Conservation (phyloP, 1,140 invertebrate genomes). For the Drosophila ananassae region DNA sequence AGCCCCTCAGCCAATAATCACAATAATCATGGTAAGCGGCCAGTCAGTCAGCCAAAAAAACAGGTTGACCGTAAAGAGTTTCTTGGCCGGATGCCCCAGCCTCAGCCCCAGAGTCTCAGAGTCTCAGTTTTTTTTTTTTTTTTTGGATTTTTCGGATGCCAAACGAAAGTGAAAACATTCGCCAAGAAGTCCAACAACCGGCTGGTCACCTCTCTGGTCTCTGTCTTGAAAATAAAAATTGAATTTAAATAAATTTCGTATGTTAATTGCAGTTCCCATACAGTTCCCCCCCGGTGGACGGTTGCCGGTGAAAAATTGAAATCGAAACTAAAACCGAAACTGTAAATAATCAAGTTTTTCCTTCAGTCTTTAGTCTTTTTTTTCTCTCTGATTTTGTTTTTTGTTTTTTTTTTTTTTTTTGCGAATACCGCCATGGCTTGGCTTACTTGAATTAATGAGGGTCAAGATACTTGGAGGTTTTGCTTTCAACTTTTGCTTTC, state of each 20-base stretch:
- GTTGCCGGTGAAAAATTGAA: constrained; percentile 1
- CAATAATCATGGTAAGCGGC: constrained; percentile 79
- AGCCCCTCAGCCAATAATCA: constrained; percentile 63
- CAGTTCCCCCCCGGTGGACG: not conserved
- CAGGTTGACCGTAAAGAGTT: constrained; percentile 43
- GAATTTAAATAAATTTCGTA: constrained; percentile 82
- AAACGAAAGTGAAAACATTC: constrained; percentile 77
- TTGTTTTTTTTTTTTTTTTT: constrained; percentile 26
- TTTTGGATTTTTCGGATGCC: constrained; percentile 71
- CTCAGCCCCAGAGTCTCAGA: too few relatives aligned
- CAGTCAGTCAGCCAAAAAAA: constrained; percentile 66
- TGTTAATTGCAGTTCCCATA: constrained; percentile 64
- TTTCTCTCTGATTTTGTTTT: too few relatives aligned
- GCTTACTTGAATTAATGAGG: constrained; percentile 78
- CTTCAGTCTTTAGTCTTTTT: constrained; percentile 21
- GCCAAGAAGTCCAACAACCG: constrained; percentile 53
- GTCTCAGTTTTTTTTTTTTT: too few relatives aligned
- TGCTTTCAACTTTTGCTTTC: constrained; percentile 48
- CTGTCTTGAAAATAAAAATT: constrained; percentile 65
- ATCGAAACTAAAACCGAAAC: constrained; percentile 44
- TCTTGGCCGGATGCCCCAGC: constrained; percentile 41
- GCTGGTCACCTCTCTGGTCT: not conserved
- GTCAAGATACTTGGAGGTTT: constrained; percentile 72
- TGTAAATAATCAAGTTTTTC: constrained; percentile 46
- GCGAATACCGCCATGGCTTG: constrained; percentile 34